Evolutionary conservation across 2,888 invertebrate species (phyloP), one percentile per base, ranked within the genome.

Genomic region (Anagyrus pseudococci): DNA sequence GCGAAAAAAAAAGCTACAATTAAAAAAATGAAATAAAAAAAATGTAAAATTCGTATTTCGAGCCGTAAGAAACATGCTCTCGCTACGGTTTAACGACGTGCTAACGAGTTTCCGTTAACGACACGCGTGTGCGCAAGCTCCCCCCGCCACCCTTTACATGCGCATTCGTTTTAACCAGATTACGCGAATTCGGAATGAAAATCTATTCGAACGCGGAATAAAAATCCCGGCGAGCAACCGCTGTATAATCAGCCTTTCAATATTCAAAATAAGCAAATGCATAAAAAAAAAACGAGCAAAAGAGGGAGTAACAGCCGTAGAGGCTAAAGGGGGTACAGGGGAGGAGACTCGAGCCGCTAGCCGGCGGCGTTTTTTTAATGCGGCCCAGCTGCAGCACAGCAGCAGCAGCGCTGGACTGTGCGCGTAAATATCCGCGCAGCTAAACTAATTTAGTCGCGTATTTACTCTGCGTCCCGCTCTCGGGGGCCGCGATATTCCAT

Each of bases 401-500:
- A n/a, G n/a, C n/a, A n/a, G n/a, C n/a, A n/a, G n/a, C n/a, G n/a
- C 20, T 43, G 17, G 43, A 37, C 13, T 17, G 43, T 25, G 3
- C 33, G 44, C 46, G 70, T 68, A 71, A 71, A 71, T 69, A 69
- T 67, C 69, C 53, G 55, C 47, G n/a, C 44, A 61, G 67, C 61
- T 68, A 66, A 70, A 66, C 69, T 71, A 71, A 71, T 72, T 70
- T 68, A 56, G 25, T 47, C 57, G 15, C 37, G 17, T 25, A 44
- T 54, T 54, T 26, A 23, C 52, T 19, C 37, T 46, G 37, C 49
- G 19, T 43, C n/a, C 33, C 15, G 43, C 20, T 47, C n/a, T 26
- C 20, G 6, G 2, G 33, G n/a, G 26, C 13, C 15, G 20, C 25
- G 70, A 72, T 75, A 74, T 76, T 73, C 73, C 71, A 76, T 76